Evolutionary conservation across 2,113 vertebrate species (phyloP).

Genomic region (Paratilapia polleni): DNA sequence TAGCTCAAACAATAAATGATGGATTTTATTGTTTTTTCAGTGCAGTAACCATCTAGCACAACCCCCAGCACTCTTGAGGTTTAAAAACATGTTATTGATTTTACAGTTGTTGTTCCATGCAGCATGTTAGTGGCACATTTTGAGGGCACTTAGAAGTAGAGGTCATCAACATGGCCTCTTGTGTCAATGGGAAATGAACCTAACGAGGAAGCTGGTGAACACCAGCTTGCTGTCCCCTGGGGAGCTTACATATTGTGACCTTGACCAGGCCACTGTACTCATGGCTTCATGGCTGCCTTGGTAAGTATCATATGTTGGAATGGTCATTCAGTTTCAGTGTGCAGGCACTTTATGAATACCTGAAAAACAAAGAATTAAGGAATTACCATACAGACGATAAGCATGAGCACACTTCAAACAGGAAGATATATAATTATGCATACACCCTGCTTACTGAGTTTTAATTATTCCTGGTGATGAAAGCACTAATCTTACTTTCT

Average conservation of each 20-base stretch:
- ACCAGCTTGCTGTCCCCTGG: neutral
- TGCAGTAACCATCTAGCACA: slow-evolving; percentile 30
- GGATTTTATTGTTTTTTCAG: slow-evolving; percentile 43
- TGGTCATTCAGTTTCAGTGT: neutral
- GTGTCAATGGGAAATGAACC: slow-evolving; percentile 52
- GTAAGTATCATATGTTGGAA: neutral
- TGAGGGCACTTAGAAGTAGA: slow-evolving; percentile 47
- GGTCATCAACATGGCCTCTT: slow-evolving; percentile 34
- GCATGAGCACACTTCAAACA: slow-evolving; percentile 7
- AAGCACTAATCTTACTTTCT: neutral
- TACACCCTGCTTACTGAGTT: neutral
- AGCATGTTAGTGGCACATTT: slow-evolving; percentile 14
- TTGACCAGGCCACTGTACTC: neutral
- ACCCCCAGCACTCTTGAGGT: slow-evolving; percentile 27
- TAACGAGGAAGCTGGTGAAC: slow-evolving; percentile 5
- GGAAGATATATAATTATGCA: slow-evolving; percentile 25
- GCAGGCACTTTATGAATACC: neutral
- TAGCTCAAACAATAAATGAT: slow-evolving; percentile 27
- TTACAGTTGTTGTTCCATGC: slow-evolving; percentile 28
- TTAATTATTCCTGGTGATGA: neutral
- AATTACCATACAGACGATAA: neutral
- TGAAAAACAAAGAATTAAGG: slow-evolving; percentile 6
- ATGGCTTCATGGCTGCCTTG: neutral
- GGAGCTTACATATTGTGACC: slow-evolving; percentile 25
- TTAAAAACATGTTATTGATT: slow-evolving; percentile 66